Evolutionary conservation across 2,113 vertebrate genomes (phyloP).

Genomic region (Maylandia zebra): DNA sequence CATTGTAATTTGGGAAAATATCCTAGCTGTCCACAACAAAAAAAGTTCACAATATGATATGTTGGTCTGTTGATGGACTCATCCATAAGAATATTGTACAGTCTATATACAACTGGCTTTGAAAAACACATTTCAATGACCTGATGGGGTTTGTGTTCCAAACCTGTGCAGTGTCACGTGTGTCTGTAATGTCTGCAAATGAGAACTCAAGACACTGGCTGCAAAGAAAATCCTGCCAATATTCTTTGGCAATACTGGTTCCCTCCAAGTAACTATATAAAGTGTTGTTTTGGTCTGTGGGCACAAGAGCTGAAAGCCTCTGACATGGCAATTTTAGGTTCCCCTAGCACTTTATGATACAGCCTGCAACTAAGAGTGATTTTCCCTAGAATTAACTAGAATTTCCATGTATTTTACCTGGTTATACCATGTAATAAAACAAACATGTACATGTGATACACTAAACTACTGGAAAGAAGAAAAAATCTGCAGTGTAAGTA

Average conservation of each 20-base stretch:
- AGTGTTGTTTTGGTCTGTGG: neutral
- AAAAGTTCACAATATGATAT: neutral
- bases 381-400: neutral
- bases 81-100: neutral
- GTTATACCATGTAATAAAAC: neutral
- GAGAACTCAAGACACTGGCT: neutral
- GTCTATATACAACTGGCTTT: neutral
- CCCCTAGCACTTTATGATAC: neutral
- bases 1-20: neutral
- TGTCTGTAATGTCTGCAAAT: neutral
- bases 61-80: neutral
- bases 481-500: neutral
- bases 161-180: neutral
- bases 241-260: neutral
- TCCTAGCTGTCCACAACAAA: neutral
- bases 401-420: neutral
- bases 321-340: neutral
- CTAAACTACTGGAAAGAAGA: neutral
- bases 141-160: neutral
- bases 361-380: neutral
- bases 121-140: neutral
- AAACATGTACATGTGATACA: neutral
- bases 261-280: neutral
- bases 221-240: conserved; percentile 8
- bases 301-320: neutral